Evolutionary conservation across 2,888 invertebrate genomes (phyloP), one percentile per base, ranked within the genome.

Genomic region (Ormyrus nitidulus): DNA sequence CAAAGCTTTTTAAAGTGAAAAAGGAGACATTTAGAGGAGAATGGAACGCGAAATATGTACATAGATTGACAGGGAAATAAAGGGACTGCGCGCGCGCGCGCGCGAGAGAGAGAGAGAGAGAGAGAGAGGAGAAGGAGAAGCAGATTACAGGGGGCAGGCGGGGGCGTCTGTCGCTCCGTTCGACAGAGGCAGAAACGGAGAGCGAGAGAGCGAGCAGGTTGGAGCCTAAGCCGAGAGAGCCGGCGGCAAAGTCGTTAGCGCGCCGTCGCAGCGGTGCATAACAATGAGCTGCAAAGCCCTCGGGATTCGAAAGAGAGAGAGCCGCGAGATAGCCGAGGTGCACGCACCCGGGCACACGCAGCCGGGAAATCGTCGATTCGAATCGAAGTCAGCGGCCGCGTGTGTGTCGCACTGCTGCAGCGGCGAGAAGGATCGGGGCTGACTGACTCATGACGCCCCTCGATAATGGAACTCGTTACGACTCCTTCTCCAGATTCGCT

Each of bases 381-480:
- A 68, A 59, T 68, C 34, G 48, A 61, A 13, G 3, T 4, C 68
- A 11, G 8, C 8, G 51, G 5, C 58, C 58, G 44, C 58, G 19
- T 13, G 8, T 69, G 46, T 44, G 44, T 68, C 44, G 13, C 58
- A 19, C 6, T 34, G 66, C 46, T 69, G 69, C 58, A 80, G 64
- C 75, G 70, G 49, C 58, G 56, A 61, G 78, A 61, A 64, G 76
- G 79, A 65, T 71, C 65, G 61, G 34, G 68, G 68, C 51, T 48
- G 74, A 76, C 76, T 66, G 71, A 82, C 76, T 89, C 90, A 88
- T 88, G 87, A 86, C 86, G 68, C 83, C 77, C 71, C 80, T 34
- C 69, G 87, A 89, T 90, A 90, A 90, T 90, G 88, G 88, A 90
- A 89, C 89, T 89, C 88, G 89, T 90, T 90, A 89, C 88, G 83